phyloP scores from a whole-genome alignment of 2,113 vertebrate genomes.

The Phalacrocorax aristotelis region DNA sequence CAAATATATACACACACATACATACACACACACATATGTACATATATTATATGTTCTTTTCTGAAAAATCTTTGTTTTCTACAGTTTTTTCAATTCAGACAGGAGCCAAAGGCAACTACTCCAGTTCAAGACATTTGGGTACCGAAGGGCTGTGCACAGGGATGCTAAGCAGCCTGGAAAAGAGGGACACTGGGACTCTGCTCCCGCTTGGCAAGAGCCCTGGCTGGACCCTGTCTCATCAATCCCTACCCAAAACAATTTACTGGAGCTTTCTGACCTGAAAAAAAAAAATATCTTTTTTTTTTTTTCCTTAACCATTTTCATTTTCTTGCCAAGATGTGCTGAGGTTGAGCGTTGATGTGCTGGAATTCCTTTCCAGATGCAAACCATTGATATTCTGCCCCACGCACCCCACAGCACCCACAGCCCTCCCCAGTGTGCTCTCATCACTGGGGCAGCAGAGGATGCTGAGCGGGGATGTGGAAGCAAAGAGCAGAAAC shows the following conservation, averaged over 20 bases:
- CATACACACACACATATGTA: accelerated
- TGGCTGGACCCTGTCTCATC: not conserved
- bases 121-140: not conserved
- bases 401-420: not conserved
- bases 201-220: not conserved
- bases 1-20: accelerated
- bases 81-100: not conserved
- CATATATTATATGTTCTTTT: accelerated
- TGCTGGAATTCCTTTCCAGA: not conserved
- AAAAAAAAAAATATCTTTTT: not conserved
- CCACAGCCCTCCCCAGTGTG: not conserved
- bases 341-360: accelerated
- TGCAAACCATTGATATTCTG: not conserved
- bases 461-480: not conserved
- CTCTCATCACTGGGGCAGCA: accelerated
- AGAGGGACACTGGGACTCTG: not conserved
- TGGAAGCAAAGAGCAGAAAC: not conserved
- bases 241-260: not conserved
- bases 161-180: not conserved
- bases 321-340: not conserved
- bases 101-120: not conserved
- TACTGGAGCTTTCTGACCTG: not conserved
- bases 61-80: not conserved
- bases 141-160: not conserved
- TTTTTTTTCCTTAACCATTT: not conserved